Evolutionary conservation across 2,888 invertebrate genomes (phyloP).

Genomic region (Gonocerus acuteangulatus): DNA sequence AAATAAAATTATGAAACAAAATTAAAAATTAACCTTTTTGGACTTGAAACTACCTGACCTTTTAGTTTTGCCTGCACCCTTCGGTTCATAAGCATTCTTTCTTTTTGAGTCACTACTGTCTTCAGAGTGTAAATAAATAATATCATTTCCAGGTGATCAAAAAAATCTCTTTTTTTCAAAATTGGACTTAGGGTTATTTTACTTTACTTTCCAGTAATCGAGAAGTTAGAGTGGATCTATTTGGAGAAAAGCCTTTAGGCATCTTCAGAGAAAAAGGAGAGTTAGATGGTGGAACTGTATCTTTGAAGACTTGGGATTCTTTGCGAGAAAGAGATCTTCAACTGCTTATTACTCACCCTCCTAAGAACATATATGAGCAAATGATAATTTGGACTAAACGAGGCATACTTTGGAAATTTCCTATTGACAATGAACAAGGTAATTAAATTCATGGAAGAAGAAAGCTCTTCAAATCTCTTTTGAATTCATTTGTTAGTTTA

Average conservation of each 20-base stretch:
- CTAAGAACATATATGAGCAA: constrained; percentile 85
- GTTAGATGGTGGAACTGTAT: constrained; percentile 42
- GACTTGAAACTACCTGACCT: no score
- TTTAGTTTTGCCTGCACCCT: no score
- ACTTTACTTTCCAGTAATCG: constrained; percentile 6
- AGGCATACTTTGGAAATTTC: constrained; percentile 93
- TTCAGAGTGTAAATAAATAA: no score
- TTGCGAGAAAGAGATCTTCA: constrained; percentile 60
- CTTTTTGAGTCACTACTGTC: no score
- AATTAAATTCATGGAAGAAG: constrained; percentile 29
- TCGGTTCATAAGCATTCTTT: no score
- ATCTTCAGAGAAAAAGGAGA: constrained; percentile 50
- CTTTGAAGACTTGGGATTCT: constrained; percentile 59
- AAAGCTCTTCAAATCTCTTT: not conserved
- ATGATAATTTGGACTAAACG: constrained; percentile 89
- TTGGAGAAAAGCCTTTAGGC: constrained; percentile 54
- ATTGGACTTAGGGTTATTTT: not conserved
- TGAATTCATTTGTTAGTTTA: not conserved
- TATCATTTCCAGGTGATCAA: no score
- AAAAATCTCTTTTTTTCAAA: not conserved
- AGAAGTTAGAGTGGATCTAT: constrained; percentile 51
- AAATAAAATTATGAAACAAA: no score
- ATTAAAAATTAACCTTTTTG: no score
- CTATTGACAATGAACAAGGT: constrained; percentile 96
- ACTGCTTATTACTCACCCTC: constrained; percentile 60